Conservation (phyloP, 2,888 invertebrate species). For the Ornithoptera alexandrae region DNA sequence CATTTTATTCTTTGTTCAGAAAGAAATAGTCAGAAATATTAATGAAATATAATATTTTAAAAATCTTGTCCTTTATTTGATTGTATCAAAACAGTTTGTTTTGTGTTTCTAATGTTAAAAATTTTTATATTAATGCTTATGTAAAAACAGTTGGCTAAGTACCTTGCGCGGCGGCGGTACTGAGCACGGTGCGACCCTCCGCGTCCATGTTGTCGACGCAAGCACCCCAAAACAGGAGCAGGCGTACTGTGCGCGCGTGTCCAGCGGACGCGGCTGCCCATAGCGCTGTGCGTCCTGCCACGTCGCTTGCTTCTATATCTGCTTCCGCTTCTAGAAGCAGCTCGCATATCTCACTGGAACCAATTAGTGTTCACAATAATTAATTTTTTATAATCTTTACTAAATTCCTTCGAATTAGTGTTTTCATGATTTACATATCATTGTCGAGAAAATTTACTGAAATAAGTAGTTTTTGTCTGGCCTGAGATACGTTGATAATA, state of each 20-base stretch:
- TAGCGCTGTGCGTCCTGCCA: constrained; percentile 89
- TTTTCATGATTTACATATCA: too few relatives aligned
- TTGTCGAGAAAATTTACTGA: too few relatives aligned
- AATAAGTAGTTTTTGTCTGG: too few relatives aligned
- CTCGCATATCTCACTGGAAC: constrained; percentile 87
- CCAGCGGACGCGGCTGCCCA: constrained; percentile 97
- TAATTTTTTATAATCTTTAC: background rate
- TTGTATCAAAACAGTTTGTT: too few relatives aligned
- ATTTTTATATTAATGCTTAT: too few relatives aligned
- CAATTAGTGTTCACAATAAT: background rate
- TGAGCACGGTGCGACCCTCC: constrained; percentile 94
- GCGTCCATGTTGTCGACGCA: constrained; percentile 96
- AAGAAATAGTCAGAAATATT: too few relatives aligned
- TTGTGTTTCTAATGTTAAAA: too few relatives aligned
- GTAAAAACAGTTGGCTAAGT: background rate
- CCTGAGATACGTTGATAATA: too few relatives aligned
- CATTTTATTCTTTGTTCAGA: background rate
- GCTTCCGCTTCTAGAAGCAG: constrained; percentile 94
- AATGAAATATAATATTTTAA: too few relatives aligned
- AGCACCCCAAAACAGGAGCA: constrained; percentile 96
- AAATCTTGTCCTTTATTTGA: too few relatives aligned
- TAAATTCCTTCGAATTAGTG: too few relatives aligned
- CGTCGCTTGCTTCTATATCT: constrained; percentile 92
- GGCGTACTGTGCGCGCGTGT: constrained; percentile 90
- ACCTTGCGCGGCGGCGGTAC: constrained; percentile 92